Evolutionary conservation across 1,140 invertebrate species (phyloP).

Genomic region (Probaryconus sp.): DNA sequence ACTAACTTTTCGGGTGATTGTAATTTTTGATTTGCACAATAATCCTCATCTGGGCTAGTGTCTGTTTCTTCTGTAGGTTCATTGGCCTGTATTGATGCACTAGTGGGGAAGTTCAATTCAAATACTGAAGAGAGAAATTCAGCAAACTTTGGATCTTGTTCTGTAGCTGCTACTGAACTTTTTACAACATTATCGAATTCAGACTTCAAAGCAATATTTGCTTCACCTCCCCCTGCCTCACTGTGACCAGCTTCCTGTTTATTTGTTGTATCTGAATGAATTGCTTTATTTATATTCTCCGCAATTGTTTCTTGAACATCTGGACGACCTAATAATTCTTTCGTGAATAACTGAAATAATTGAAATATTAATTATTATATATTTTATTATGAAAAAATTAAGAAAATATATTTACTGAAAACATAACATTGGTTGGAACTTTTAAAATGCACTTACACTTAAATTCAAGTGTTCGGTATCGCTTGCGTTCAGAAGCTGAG

Average conservation of each 20-base stretch:
- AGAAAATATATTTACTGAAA: no score
- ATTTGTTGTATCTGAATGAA: conserved; percentile 60
- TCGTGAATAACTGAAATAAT: conserved; percentile 69
- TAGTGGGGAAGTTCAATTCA: no score
- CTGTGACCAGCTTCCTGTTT: conserved; percentile 63
- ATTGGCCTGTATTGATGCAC: no score
- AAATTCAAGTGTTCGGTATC: conserved; percentile 73
- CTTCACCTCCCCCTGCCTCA: conserved; percentile 57
- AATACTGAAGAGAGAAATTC: no score
- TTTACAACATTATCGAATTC: conserved; percentile 74
- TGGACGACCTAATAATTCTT: conserved; percentile 72
- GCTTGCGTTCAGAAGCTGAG: conserved; percentile 64
- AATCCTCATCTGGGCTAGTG: conserved; percentile 69
- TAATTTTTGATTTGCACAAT: conserved; percentile 38
- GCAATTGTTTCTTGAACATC: conserved; percentile 78
- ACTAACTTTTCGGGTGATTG: conserved; percentile 19
- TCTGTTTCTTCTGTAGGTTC: conserved; percentile 70
- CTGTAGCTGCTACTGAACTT: conserved; percentile 72
- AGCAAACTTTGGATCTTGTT: conserved; percentile 77
- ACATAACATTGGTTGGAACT: no score
- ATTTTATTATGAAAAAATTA: no score
- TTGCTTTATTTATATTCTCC: conserved; percentile 78
- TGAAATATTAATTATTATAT: background rate
- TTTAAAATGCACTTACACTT: conserved; percentile 66
- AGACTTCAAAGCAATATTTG: conserved; percentile 71